Percentiles rank a stretch among this genome's conserved stretches.
Evolutionary conservation across 2,888 invertebrate genomes (phyloP).

Genomic region (Operophtera brumata): DNA sequence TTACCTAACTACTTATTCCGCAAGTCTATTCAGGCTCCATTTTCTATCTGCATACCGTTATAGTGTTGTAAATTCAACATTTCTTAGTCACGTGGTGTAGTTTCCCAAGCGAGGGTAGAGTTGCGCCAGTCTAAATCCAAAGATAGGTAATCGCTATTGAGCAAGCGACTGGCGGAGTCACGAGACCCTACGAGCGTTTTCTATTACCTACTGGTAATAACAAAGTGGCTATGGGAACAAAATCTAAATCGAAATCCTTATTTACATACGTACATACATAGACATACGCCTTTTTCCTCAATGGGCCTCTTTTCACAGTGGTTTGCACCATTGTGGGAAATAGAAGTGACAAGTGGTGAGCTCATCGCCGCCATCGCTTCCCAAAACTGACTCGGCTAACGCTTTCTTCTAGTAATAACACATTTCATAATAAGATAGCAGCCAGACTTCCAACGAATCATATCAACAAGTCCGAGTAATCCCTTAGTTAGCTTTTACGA

Average conservation of each 20-base stretch:
- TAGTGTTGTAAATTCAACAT: slow-evolving; percentile 21
- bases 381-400: too few species aligned
- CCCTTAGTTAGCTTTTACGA: too few species aligned
- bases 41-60: slow-evolving; percentile 12
- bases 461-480: too few species aligned
- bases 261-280: background rate
- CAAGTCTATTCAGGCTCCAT: slow-evolving; percentile 1
- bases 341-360: too few species aligned
- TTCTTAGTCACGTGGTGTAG: slow-evolving; percentile 25
- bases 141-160: slow-evolving; percentile 31
- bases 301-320: too few species aligned
- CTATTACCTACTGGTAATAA: background rate
- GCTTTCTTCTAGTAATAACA: too few species aligned
- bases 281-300: too few species aligned
- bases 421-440: too few species aligned
- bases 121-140: slow-evolving; percentile 27
- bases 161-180: slow-evolving; percentile 24
- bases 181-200: slow-evolving; percentile 21
- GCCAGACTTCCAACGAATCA: too few species aligned
- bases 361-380: too few species aligned
- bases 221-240: background rate
- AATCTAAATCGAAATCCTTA: background rate
- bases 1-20: too few species aligned
- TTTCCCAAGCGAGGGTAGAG: slow-evolving; percentile 29
- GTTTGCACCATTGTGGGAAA: too few species aligned